These are phyloP conservation scores for Formica selysi DNA, from an alignment of 1,140 invertebrate genomes.

Conservation along the genomic window DNA sequence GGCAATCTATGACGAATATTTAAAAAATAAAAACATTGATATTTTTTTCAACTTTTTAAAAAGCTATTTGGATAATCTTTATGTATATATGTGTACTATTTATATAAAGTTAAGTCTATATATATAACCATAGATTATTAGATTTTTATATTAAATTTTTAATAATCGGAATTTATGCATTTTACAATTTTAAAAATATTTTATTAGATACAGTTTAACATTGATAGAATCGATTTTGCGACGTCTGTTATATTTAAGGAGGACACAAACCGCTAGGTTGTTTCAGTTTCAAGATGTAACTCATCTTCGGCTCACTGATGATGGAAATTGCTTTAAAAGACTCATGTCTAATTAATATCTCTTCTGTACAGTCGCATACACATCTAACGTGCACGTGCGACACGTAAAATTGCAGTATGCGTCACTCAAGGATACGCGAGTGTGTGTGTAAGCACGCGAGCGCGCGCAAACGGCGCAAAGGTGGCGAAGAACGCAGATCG, in stretches of 20 bases:
- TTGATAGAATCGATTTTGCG: no score
- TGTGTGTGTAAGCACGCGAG: not conserved
- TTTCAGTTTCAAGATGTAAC: no score
- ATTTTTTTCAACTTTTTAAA: not conserved
- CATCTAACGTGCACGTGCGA: not conserved
- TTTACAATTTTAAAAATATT: no score
- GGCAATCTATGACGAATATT: conserved; percentile 26
- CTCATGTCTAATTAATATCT: conserved; percentile 14
- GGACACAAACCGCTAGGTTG: no score
- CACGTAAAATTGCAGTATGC: conserved; percentile 5
- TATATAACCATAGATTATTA: no score
- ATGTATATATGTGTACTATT: not conserved
- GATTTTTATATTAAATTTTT: no score
- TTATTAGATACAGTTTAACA: no score
- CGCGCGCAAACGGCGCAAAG: conserved; percentile 66
- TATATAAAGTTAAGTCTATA: no score
- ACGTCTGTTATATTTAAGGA: no score
- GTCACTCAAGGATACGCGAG: not conserved
- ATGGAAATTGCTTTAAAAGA: conserved; percentile 3
- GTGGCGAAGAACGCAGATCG: conserved; percentile 83
- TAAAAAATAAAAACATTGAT: conserved; percentile 17
- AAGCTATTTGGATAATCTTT: not conserved
- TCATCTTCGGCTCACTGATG: no score
- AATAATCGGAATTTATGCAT: no score
- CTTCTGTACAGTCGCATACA: conserved; percentile 1